A percentile compares a stretch with the other conserved stretches of the same genome.
Evolutionary conservation across 2,888 invertebrate species (phyloP).

Genomic region (Cryptus viduatorius): DNA sequence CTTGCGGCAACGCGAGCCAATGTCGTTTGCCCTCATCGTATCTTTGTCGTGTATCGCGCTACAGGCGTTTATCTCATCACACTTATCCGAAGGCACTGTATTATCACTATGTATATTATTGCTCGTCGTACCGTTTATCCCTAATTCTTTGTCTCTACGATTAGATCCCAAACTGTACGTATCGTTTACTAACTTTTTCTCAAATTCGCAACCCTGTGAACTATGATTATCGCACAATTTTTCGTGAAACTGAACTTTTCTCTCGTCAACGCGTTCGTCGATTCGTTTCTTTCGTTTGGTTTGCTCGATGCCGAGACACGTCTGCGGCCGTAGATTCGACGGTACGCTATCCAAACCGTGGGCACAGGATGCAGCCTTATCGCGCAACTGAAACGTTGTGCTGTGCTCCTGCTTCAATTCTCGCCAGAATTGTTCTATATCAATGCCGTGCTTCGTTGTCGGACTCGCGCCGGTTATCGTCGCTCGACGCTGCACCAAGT

Average conservation of each 20-base stretch:
- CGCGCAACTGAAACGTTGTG: conserved; percentile 88
- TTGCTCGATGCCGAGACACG: conserved; percentile 87
- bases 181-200: conserved; percentile 63
- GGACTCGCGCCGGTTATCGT: conserved; percentile 94
- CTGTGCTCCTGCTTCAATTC: conserved; percentile 88
- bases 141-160: conserved; percentile 25
- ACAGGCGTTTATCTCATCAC: conserved; percentile 47
- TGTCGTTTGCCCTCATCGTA: conserved; percentile 31
- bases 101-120: conserved; percentile 65
- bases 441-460: conserved; percentile 88
- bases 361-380: conserved; percentile 93
- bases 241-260: conserved; percentile 79
- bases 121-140: conserved; percentile 14
- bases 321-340: conserved; percentile 87
- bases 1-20: conserved; percentile 69
- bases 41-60: conserved; percentile 43
- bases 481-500: conserved; percentile 92
- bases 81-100: conserved; percentile 70
- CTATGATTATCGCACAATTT: conserved; percentile 68
- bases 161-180: conserved; percentile 73
- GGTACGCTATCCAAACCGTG: conserved; percentile 90
- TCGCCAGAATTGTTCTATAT: conserved; percentile 92
- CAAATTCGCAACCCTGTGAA: conserved; percentile 47
- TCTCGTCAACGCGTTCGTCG: conserved; percentile 71
- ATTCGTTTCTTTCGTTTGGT: conserved; percentile 75